Base-by-base conservation (phyloP, 92 coral and sea anemone species). In the Pocillopora grandis region DNA sequence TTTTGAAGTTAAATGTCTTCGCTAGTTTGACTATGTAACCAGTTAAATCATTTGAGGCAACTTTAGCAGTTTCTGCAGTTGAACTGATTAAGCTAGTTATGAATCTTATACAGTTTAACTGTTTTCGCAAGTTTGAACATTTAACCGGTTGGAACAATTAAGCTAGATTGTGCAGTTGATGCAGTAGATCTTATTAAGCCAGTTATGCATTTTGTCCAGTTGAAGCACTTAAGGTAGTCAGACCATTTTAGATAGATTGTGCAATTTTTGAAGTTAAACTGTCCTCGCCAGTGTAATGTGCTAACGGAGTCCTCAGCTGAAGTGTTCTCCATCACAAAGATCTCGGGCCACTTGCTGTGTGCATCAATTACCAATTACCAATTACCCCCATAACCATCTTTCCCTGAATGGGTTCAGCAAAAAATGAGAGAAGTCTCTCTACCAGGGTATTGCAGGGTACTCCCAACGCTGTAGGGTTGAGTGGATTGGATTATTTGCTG, bases 341-440 rank as follows among this genome's bases (percentile, higher is more conserved):
- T 88, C 71, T 90, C 90, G 13, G 82, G 9, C 93, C 90, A 86
- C 63, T 90, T 86, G 10, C 81, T 82, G 27, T 88, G 78, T n/a
- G 90, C 89, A 85, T 91, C 90, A 10, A 88, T 77, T 20, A 88
- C 86, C 7, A 91, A n/a, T n/a, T n/a, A 88, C 86, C n/a, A n/a
- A n/a, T n/a, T n/a, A n/a, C n/a, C n/a, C n/a, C 78, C 65, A 89
- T 60, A 37, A 75, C 60, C 81, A 72, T 62, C 20, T 20, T 60
- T 0, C 88, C 91, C 19, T 61, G n/a, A 6, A 89, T 48, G 20
- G 82, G 89, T 49, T 88, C 90, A 20, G 81, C 27, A 27, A 27
- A 27, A 27, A 0, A 27, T 27, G 27, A 27, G 27, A 27, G 27
- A 27, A 27, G 27, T 84, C 76, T 27, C 27, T 27, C n/a, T n/a